These are phyloP conservation scores for Sterrhoptilus dennistouni DNA, from an alignment of 2,113 vertebrate species.

Conservation along the genomic window DNA sequence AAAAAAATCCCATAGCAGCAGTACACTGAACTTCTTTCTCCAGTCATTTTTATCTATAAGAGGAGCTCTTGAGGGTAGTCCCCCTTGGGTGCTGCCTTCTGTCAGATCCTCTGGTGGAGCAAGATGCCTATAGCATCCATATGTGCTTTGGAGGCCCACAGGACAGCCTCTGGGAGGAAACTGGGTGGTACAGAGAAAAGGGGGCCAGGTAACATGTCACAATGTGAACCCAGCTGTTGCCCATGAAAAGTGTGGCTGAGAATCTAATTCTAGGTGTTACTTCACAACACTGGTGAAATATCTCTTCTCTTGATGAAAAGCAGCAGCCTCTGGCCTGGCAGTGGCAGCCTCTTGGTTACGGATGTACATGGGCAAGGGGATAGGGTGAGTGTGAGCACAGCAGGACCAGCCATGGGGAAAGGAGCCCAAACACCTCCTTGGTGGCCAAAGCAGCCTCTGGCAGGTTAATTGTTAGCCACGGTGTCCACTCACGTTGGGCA, in stretches of 20 bases:
- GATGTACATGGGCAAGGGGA: not conserved
- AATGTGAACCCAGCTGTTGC: not conserved
- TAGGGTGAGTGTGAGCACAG: not conserved
- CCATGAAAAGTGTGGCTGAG: not conserved
- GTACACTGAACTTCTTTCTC: not conserved
- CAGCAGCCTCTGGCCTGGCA: not conserved
- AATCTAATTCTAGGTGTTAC: not conserved
- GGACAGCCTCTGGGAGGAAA: not conserved
- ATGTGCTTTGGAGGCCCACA: rapidly evolving
- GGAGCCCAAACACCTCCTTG: rapidly evolving
- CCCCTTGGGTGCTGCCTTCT: rapidly evolving
- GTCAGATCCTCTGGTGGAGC: rapidly evolving
- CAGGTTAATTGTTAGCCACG: not conserved
- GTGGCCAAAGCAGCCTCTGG: not conserved
- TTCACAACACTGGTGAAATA: not conserved
- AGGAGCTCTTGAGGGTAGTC: not conserved
- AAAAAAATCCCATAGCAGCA: not conserved
- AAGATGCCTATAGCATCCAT: not conserved
- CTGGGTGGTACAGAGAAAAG: not conserved
- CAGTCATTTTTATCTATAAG: rapidly evolving
- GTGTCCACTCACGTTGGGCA: not conserved
- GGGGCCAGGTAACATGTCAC: rapidly evolving
- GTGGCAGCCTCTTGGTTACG: rapidly evolving
- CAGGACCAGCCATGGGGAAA: rapidly evolving
- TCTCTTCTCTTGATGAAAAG: not conserved